Evolutionary conservation across 2,113 vertebrate genomes (phyloP).

Genomic region (Podarcis cretensis): DNA sequence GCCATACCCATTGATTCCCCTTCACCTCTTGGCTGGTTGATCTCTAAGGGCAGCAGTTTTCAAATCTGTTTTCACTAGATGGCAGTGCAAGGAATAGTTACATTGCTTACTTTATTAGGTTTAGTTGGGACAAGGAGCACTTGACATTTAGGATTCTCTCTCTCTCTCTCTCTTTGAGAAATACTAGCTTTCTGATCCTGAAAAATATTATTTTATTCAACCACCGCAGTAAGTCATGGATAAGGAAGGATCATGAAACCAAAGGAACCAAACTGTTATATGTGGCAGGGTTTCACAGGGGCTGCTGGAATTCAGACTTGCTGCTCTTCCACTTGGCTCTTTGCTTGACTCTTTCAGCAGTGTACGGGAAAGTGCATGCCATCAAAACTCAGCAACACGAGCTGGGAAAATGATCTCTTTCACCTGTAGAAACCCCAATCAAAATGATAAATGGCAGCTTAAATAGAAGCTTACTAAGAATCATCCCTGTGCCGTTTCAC

Average conservation of each 20-base stretch:
- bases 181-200: background rate
- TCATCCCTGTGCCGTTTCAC: background rate
- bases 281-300: background rate
- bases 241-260: background rate
- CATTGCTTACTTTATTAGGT: background rate
- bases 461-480: background rate
- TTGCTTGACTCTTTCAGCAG: background rate
- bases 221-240: background rate
- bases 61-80: slow-evolving; percentile 46
- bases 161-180: background rate
- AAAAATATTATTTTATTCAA: slow-evolving; percentile 12
- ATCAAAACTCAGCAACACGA: slow-evolving; percentile 6
- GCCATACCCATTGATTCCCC: background rate
- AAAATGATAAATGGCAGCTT: slow-evolving; percentile 24
- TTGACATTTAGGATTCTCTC: background rate
- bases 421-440: slow-evolving; percentile 9
- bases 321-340: background rate
- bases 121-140: background rate
- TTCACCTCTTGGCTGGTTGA: background rate
- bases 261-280: slow-evolving; percentile 2
- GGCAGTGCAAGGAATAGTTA: slow-evolving; percentile 54
- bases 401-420: background rate
- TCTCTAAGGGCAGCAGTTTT: background rate
- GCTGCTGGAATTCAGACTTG: background rate
- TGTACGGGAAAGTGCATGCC: background rate